Percentiles rank a stretch among this genome's conserved stretches.
phyloP scores from a whole-genome alignment of 2,888 invertebrate species.

The Nomada ruficornis region DNA sequence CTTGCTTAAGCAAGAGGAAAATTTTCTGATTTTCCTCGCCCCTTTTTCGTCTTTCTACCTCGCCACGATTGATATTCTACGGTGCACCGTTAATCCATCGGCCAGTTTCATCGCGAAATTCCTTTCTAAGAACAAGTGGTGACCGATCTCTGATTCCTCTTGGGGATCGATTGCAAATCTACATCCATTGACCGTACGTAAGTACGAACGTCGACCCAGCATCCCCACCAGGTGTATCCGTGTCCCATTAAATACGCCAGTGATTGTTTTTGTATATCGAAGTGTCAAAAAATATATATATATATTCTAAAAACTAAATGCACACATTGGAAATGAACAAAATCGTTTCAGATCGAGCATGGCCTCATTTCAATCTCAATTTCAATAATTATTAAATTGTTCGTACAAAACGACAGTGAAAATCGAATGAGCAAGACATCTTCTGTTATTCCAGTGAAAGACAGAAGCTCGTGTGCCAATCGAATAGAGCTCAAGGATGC shows the following conservation, averaged over 20 bases:
- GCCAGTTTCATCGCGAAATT: conserved; percentile 38
- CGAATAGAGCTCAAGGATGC: conserved; percentile 36
- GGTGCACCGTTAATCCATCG: conserved; percentile 8
- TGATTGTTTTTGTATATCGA: background rate
- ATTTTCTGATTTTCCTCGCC: conserved; percentile 15
- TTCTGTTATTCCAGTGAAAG: background rate
- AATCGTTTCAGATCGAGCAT: too few species aligned
- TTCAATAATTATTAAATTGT: too few species aligned
- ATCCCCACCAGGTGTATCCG: conserved; percentile 12
- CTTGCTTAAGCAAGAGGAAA: conserved; percentile 59
- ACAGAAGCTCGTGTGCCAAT: background rate
- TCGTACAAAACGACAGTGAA: background rate
- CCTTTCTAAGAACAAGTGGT: conserved; percentile 19
- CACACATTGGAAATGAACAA: too few species aligned
- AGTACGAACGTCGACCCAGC: conserved; percentile 15
- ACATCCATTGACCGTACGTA: conserved; percentile 4
- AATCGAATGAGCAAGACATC: background rate
- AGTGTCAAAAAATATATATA: too few species aligned
- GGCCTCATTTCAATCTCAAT: too few species aligned
- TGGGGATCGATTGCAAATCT: conserved; percentile 20
- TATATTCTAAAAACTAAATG: too few species aligned
- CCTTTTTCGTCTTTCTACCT: conserved; percentile 12
- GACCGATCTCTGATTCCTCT: conserved; percentile 22
- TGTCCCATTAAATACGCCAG: background rate
- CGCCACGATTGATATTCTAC: background rate